Conservation (phyloP, 2,797 vertebrate species). For the Adrianichthys oophorus region DNA sequence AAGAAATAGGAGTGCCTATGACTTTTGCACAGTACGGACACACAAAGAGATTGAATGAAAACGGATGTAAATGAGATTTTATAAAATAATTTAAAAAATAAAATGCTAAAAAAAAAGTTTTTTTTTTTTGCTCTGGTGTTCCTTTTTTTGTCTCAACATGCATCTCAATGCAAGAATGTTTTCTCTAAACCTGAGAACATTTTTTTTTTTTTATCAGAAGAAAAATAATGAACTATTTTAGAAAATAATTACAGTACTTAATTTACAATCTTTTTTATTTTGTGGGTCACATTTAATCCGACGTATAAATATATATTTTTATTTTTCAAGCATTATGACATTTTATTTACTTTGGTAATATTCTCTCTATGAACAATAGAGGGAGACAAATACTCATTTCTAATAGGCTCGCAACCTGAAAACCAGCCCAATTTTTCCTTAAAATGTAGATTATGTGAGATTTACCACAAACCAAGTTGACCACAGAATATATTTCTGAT, state of each 20-base stretch:
- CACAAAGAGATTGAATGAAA: conserved; percentile 59
- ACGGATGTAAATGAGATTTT: conserved; percentile 78
- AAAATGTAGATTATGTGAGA: not conserved
- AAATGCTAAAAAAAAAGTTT: conserved; percentile 67
- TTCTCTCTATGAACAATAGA: conserved; percentile 43
- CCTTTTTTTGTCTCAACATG: not conserved
- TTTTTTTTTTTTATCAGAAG: too few species aligned
- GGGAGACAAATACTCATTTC: conserved; percentile 33
- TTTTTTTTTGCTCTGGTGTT: not conserved
- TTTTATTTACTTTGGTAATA: not conserved
- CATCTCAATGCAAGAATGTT: not conserved
- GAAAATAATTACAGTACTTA: too few species aligned
- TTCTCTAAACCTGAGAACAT: not conserved
- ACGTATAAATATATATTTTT: too few species aligned
- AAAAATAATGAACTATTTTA: too few species aligned
- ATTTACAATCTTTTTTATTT: not conserved
- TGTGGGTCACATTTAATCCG: not conserved
- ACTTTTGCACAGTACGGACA: not conserved
- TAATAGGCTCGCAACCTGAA: not conserved
- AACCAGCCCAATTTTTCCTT: not conserved
- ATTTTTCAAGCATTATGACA: not conserved
- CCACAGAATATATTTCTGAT: too few species aligned
- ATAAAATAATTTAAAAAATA: conserved; percentile 83
- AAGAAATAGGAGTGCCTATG: too few species aligned
- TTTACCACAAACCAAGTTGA: not conserved